These are phyloP conservation scores for Leptatherina wallacei DNA, from an alignment of 2,797 vertebrate species.

Conservation along the genomic window DNA sequence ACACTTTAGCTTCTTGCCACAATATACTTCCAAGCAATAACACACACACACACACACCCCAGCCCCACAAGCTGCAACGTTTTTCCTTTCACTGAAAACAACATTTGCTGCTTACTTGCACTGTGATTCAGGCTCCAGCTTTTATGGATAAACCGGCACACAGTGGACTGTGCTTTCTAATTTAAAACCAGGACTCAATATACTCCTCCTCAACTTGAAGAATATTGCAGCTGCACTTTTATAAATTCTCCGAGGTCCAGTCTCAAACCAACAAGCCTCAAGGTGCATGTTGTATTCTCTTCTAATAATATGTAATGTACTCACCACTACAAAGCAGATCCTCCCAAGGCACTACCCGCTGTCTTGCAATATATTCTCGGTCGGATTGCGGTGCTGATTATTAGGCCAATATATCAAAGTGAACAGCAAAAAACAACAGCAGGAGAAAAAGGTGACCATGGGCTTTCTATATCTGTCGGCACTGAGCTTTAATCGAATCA, in stretches of 20 bases:
- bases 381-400: conserved; percentile 58
- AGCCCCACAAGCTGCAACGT: conserved; percentile 12
- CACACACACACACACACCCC: conserved; percentile 13
- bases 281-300: conserved; percentile 57
- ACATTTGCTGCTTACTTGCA: conserved; percentile 28
- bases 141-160: conserved; percentile 8
- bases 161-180: conserved; percentile 20
- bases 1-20: conserved; percentile 56
- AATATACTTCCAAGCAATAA: conserved; percentile 46
- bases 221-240: conserved; percentile 44
- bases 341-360: conserved; percentile 48
- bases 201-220: conserved; percentile 28
- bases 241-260: conserved; percentile 26
- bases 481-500: conserved; percentile 46
- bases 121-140: conserved; percentile 22
- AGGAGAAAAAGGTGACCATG: conserved; percentile 8
- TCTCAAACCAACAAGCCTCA: conserved; percentile 52
- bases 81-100: conserved; percentile 26
- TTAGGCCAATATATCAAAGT: conserved; percentile 71
- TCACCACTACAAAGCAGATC: conserved; percentile 53
- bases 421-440: conserved; percentile 40
- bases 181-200: conserved; percentile 39
- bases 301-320: conserved; percentile 67
- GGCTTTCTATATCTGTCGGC: conserved; percentile 55
- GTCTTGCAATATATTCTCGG: conserved; percentile 58